Evolutionary conservation across 2,113 vertebrate species (phyloP).

Genomic region (Columba janthina): DNA sequence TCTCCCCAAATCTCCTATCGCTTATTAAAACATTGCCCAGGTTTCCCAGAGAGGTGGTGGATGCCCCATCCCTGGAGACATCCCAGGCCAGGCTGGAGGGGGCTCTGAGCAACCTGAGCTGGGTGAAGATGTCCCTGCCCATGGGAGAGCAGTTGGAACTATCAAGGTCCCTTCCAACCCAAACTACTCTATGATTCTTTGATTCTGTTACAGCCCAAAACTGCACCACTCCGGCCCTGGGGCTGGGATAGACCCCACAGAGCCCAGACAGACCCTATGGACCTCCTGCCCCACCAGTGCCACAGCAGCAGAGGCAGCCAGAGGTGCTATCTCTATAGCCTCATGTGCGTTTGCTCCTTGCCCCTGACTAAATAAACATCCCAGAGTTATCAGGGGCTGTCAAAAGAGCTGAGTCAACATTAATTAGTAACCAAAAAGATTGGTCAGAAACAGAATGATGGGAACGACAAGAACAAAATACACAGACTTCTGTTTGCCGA

Average conservation of each 20-base stretch:
- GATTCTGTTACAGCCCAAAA: neutral
- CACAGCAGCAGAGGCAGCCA: rapidly evolving
- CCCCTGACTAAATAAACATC: slow-evolving; percentile 23
- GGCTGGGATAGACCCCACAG: neutral
- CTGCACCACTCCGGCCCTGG: rapidly evolving
- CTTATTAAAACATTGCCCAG: no score
- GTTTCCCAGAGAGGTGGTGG: no score
- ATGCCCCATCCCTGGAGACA: no score
- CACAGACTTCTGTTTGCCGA: slow-evolving; percentile 43
- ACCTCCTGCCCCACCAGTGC: neutral
- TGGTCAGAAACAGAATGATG: neutral
- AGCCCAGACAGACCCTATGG: neutral
- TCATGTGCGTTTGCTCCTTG: neutral
- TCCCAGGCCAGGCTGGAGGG: no score
- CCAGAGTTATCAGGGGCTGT: neutral
- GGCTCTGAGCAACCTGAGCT: no score
- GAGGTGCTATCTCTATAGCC: neutral
- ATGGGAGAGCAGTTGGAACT: no score
- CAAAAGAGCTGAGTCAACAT: slow-evolving; percentile 14
- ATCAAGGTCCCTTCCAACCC: no score
- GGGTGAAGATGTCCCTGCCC: no score
- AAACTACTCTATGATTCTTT: no score
- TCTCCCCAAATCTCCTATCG: neutral
- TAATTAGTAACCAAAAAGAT: slow-evolving; percentile 56
- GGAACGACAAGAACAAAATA: slow-evolving; percentile 45